A percentile compares a stretch with the other conserved stretches of the same genome.
Evolutionary conservation across 92 coral and sea anemone species (phyloP).

Genomic region (Isaurus tuberculatus): DNA sequence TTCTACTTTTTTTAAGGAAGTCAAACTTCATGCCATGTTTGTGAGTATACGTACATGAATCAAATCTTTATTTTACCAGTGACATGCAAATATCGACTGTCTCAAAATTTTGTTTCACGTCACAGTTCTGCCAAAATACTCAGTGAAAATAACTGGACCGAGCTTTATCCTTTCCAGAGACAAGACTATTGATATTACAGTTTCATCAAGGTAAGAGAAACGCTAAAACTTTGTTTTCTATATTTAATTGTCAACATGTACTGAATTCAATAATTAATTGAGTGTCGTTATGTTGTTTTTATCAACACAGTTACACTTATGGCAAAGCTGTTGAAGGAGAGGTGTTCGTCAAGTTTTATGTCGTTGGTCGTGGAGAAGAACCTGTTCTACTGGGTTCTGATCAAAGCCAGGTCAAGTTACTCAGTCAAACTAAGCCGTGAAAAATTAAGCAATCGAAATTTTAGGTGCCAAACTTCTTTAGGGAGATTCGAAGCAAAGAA

Average conservation of each 20-base stretch:
- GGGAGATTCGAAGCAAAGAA: too few species aligned
- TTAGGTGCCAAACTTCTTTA: background rate
- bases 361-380: slow-evolving; percentile 69
- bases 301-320: slow-evolving; percentile 73
- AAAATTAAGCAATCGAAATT: too few species aligned
- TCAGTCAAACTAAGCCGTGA: too few species aligned
- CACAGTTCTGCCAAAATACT: slow-evolving; percentile 91
- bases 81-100: too few species aligned
- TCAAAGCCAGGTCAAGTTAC: slow-evolving; percentile 60
- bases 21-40: too few species aligned
- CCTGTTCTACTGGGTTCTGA: slow-evolving; percentile 54
- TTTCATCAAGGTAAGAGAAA: slow-evolving; percentile 38
- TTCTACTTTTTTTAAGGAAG: too few species aligned
- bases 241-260: background rate
- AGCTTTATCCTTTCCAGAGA: slow-evolving; percentile 73
- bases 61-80: too few species aligned
- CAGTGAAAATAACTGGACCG: slow-evolving; percentile 85
- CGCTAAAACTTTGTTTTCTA: background rate
- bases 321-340: slow-evolving; percentile 87
- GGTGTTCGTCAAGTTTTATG: slow-evolving; percentile 64
- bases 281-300: background rate
- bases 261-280: background rate
- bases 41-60: too few species aligned
- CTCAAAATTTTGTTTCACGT: background rate
- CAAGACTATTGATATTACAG: slow-evolving; percentile 49